A percentile compares a stretch with the other conserved stretches of the same genome.
These are phyloP conservation scores for Drosophila borealis DNA, from an alignment of 2,888 invertebrate species.

Conservation along the genomic window DNA sequence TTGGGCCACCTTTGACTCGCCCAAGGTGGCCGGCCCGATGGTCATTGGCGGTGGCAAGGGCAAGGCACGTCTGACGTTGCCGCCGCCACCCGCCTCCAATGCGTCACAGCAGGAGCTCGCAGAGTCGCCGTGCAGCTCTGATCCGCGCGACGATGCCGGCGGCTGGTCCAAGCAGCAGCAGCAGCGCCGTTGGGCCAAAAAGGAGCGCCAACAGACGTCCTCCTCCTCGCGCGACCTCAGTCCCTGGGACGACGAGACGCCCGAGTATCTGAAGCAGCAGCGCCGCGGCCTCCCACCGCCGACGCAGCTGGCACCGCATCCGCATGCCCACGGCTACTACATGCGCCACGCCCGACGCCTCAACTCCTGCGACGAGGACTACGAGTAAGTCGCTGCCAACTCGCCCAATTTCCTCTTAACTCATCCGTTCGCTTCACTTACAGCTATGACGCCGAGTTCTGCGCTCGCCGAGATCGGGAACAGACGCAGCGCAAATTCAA, in stretches of 20 bases:
- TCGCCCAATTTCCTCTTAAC: no score
- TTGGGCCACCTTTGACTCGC: conserved; percentile 87
- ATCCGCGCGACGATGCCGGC: conserved; percentile 88
- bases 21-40: conserved; percentile 70
- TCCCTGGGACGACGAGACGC: conserved; percentile 92
- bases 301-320: conserved; percentile 43
- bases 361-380: conserved; percentile 90
- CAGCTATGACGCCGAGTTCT: conserved; percentile 84
- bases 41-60: conserved; percentile 28
- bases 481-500: conserved; percentile 82
- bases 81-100: conserved; percentile 81
- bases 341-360: conserved; percentile 86
- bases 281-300: conserved; percentile 45
- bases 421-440: conserved; percentile 10
- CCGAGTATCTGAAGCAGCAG: conserved; percentile 86
- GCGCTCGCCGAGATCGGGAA: conserved; percentile 74
- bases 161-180: conserved; percentile 85
- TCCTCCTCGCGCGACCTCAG: conserved; percentile 92
- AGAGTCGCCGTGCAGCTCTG: conserved; percentile 92
- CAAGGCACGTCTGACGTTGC: conserved; percentile 64
- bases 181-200: conserved; percentile 86
- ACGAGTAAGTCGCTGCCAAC: conserved; percentile 87
- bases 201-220: conserved; percentile 87
- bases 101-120: conserved; percentile 84
- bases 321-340: conserved; percentile 84